phyloP scores from a whole-genome alignment of 2,113 vertebrate genomes.

The Abramis brama region DNA sequence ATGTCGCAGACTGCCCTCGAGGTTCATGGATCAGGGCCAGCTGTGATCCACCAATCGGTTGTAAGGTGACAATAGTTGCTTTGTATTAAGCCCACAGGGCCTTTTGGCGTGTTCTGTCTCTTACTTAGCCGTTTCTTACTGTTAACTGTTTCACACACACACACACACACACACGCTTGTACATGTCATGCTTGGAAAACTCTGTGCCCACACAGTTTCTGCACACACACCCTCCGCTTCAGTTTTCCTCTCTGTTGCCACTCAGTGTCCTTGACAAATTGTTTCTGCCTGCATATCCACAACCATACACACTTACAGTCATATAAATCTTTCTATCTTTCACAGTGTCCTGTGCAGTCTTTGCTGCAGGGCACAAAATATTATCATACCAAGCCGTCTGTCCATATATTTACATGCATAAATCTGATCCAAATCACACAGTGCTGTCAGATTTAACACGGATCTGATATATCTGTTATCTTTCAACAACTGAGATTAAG shows the following conservation, averaged over 20 bases:
- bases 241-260: not conserved
- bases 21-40: constrained; percentile 43
- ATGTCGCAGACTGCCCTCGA: constrained; percentile 17
- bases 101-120: not conserved
- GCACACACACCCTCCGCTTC: not conserved
- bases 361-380: constrained; percentile 21
- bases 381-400: constrained; percentile 21
- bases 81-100: constrained; percentile 15
- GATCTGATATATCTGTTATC: constrained; percentile 37
- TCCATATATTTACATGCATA: constrained; percentile 11
- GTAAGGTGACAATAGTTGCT: constrained; percentile 17
- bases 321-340: constrained; percentile 27
- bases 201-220: constrained; percentile 7
- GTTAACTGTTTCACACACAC: constrained; percentile 24
- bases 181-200: constrained; percentile 30
- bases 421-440: constrained; percentile 25
- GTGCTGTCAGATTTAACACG: constrained; percentile 35
- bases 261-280: constrained; percentile 19
- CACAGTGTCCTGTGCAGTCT: not conserved
- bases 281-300: not conserved
- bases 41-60: constrained; percentile 31
- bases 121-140: constrained; percentile 4
- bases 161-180: constrained; percentile 25
- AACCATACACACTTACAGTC: not conserved
- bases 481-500: constrained; percentile 32